phyloP scores from a whole-genome alignment of 1,140 invertebrate species.

The Sycophila sp. region DNA sequence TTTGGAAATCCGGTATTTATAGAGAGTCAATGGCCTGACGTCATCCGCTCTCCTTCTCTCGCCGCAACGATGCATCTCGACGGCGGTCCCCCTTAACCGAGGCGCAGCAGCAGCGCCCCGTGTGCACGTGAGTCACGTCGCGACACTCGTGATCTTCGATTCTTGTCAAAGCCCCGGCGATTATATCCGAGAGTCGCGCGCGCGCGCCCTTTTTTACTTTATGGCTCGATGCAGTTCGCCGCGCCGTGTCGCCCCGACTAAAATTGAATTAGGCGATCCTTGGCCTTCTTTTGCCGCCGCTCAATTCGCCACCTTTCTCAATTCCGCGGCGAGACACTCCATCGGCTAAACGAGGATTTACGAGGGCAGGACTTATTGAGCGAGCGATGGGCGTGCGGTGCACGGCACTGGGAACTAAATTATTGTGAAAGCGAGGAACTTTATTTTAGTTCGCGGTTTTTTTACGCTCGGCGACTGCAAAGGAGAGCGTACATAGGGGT shows the following conservation, averaged over 20 bases:
- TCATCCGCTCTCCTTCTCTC: slow-evolving; percentile 41
- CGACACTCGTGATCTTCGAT: slow-evolving; percentile 38
- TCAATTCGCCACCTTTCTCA: slow-evolving; percentile 39
- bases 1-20: slow-evolving; percentile 59
- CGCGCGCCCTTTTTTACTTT: slow-evolving; percentile 5
- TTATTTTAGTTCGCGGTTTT: too few relatives aligned
- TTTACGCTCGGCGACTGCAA: background rate
- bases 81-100: background rate
- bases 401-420: slow-evolving; percentile 29
- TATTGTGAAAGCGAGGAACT: slow-evolving; percentile 36
- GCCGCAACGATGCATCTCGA: background rate
- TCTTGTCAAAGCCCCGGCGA: slow-evolving; percentile 32
- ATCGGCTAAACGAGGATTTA: slow-evolving; percentile 37
- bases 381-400: background rate
- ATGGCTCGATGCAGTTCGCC: too few relatives aligned
- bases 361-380: slow-evolving; percentile 8
- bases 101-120: background rate
- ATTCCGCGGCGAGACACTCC: slow-evolving; percentile 7
- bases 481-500: background rate
- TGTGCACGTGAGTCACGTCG: slow-evolving; percentile 36
- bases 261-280: slow-evolving; percentile 40
- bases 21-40: slow-evolving; percentile 58
- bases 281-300: slow-evolving; percentile 32
- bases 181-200: slow-evolving; percentile 20
- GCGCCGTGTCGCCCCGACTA: slow-evolving; percentile 25